Base-by-base conservation (phyloP, 2,113 vertebrate species). In the Corydoras sp. region DNA sequence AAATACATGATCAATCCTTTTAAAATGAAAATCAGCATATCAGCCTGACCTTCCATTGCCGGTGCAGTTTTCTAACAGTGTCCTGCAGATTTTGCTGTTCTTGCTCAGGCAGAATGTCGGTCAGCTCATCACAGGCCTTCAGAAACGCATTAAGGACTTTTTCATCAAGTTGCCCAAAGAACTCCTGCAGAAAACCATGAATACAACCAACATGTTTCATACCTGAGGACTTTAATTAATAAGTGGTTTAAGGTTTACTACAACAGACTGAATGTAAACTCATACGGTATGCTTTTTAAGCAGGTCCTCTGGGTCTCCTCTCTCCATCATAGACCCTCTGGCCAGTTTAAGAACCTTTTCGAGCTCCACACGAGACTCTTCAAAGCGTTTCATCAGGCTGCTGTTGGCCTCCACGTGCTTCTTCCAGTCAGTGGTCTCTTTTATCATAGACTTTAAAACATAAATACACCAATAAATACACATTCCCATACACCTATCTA, bases 61-160 rank as follows among this genome's bases (percentile, higher is more conserved):
- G 95, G 59, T 99, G 97, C 54, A 99, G 91, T 69, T 92, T 94
- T 55, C 95, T 84, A 53, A 99, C 94, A 2, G 97, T 97, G 81
- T 98, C 97, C 87, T 99, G 95, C 3, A 99, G 87, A 8, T 78
- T 89, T 65, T 93, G 93, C 54, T 98, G 96, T 69, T 99, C 96
- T 84, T 92, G 93, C 66, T 97, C 95, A 0, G 97, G 97, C 11
- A 99, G 88, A 74, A 99, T 97, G 80, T 99, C 97, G 0, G 96
- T 99, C 71, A 99, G 91, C 67, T 99, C 97, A 68, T 99, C 97
- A 32, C 97, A 99, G 0, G 97, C 97, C 83, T 98, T 98, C 62
- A 99, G 89, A 84, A 99, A 99, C 0, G 94, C 77, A 53, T 98
- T 98, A 74, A 99, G 85, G 43, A 96, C 90, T 56, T 93, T 88